Base-by-base conservation (phyloP, 2,797 vertebrate species). In the Allenopithecus nigroviridis region DNA sequence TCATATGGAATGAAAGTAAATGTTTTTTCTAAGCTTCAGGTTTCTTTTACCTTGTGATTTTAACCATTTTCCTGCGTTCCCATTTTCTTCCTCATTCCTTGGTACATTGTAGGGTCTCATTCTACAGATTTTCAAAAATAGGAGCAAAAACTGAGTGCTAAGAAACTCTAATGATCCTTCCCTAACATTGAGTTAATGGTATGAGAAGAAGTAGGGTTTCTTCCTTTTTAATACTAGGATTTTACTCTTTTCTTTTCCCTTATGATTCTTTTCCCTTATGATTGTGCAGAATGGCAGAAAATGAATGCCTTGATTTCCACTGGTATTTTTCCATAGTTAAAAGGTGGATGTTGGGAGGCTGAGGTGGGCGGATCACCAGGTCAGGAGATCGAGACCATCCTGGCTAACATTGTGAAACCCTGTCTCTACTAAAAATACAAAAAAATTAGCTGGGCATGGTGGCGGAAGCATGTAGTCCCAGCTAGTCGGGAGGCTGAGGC, bases 11-110 rank as follows among this genome's bases (percentile, higher is more conserved):
- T 46, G 55, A 76, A 57, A 86, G n/a, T 13, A 74, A 26, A 22
- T 16, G 33, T 76, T 80, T 84, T 72, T 89, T 26, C 48, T 57
- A 50, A 84, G 79, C 36, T 91, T 87, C 28, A 68, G 0, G 85
- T 93, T 95, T 55, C n/a, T 97, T 85, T 95, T 39, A 61, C 30
- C 17, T 16, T 61, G 57, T 76, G 39, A 94, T 80, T 57, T 81
- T 74, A 41, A 64, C 55, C 55, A 75, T 90, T 70, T 83, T 36
- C 36, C 17, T 8, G 2, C 33, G 55, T 70, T 64, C 36, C 36
- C 28, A 86, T 48, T 93, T 33, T 70, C 57, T 53, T 91, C 36
- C 1, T 90, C 53, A 9, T 53, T 93, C 36, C 12, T 90, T 74
- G 12, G 41, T 16, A 83, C 28, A 7, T 33, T 36, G 28, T 75